Evolutionary conservation across 2,888 invertebrate species (phyloP), one percentile per base, ranked within the genome.

Genomic region (Acleris emargana): DNA sequence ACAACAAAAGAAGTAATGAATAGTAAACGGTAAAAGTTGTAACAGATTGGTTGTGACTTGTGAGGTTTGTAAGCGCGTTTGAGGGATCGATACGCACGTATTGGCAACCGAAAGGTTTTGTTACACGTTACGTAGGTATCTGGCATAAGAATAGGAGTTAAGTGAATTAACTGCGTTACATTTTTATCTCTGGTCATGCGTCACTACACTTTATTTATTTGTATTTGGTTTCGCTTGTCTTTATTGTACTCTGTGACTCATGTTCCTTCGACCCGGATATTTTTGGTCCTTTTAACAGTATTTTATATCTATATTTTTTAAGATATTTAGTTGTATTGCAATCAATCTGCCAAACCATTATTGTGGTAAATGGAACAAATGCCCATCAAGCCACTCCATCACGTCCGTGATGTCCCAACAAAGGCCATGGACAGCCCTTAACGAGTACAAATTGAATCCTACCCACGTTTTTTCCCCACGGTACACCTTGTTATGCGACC

Each of bases 401-500:
- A 71, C 67, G 69, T 62, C 68, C 79, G 76, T 80, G 82, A 82
- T 79, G 72, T 71, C 75, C 75, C 76, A 76, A 88, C 86, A 87
- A 86, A 76, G 73, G 76, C 55, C 67, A 69, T 68, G 72, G 77
- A 80, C 83, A 79, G 75, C 73, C 76, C 74, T 78, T 83, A 84
- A 82, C 81, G 74, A 81, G 78, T 77, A 81, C 79, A 85, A 87
- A 88, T 88, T 86, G 85, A 87, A 88, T 84, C 81, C 82, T 81
- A 80, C 69, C 60, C 64, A 64, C 55, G 51, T 77, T 80, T 81
- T 83, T 83, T 81, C 74, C 60, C 74, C 60, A 61, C 71, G 64
- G 69, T 68, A 78, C 79, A 81, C 76, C 84, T 82, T 76, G 85
- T 83, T 83, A 84, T 79, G 73, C 75, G 76, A 78, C 59, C 47